Base-by-base conservation (phyloP, 2,797 vertebrate species). In the Coregonus sp. region DNA sequence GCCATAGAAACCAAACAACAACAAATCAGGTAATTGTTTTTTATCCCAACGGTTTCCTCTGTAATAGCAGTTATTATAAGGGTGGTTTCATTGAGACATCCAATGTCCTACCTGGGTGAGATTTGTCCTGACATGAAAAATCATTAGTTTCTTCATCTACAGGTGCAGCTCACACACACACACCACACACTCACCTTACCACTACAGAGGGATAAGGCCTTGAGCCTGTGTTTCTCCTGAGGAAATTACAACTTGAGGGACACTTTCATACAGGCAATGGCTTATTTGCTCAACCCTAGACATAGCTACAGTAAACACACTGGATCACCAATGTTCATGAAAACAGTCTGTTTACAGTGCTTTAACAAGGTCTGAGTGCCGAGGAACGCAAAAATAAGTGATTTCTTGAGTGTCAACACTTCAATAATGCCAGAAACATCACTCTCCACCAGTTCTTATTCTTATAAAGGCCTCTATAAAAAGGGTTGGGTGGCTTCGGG, bases 331-430 rank as follows among this genome's bases (percentile, higher is more conserved):
- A 77, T 75, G 85, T 90, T 85, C 87, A 82, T 87, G 85, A 93
- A 89, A 89, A 86, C 85, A 87, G 81, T 79, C 81, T 77, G 89
- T 89, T 90, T 87, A 82, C 79, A 90, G 79, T 73, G 75, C 83
- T 90, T 93, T 91, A 91, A 93, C 89, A 89, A 84, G 80, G 81
- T 84, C 88, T 91, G 84, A 84, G 83, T 63, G 71, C 78, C 0
- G 18, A 73, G 86, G 6, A 31, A 65, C 61, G 75, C 2, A 63
- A 75, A 83, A 82, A 84, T 81, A 78, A 90, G 75, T 81, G 35
- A 82, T 87, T 87, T 87, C 71, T 80, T 63, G 18, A 89, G 84
- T 76, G 85, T 91, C 92, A 93, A 93, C 92, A 93, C 84, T 91
- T 91, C 75, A 87, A 89, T 89, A 91, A 91, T 83, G 79, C 78